These are phyloP conservation scores for Lamellibrachia luymesi DNA, from an alignment of 1,140 invertebrate species.

Conservation along the genomic window DNA sequence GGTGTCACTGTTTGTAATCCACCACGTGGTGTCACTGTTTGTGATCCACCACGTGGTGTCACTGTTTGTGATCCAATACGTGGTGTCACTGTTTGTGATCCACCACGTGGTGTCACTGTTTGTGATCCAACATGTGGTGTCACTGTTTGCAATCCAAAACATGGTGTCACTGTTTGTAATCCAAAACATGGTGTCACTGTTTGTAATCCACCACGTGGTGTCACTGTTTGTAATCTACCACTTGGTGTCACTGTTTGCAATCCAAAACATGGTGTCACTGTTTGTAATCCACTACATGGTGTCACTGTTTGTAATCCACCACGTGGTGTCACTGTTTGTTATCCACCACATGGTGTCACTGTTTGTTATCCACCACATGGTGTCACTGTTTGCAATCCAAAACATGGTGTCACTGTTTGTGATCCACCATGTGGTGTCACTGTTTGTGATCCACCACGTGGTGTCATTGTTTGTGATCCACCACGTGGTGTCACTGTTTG, in stretches of 20 bases:
- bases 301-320: background rate
- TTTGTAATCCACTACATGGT: background rate
- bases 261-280: background rate
- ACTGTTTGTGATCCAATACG: background rate
- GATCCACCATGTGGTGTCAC: background rate
- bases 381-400: background rate
- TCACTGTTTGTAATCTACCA: background rate
- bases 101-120: too few relatives aligned
- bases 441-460: too few relatives aligned
- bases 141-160: too few relatives aligned
- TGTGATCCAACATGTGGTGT: too few relatives aligned
- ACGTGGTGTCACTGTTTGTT: background rate
- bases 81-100: too few relatives aligned
- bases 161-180: too few relatives aligned
- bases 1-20: background rate
- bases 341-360: background rate
- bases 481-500: background rate
- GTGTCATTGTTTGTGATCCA: background rate
- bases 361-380: too few relatives aligned
- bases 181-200: too few relatives aligned
- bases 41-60: background rate
- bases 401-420: background rate
- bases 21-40: background rate
- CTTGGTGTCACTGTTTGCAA: too few relatives aligned
- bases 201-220: background rate